Conservation (phyloP, 2,888 invertebrate species). For the Ferrisia virgata region DNA sequence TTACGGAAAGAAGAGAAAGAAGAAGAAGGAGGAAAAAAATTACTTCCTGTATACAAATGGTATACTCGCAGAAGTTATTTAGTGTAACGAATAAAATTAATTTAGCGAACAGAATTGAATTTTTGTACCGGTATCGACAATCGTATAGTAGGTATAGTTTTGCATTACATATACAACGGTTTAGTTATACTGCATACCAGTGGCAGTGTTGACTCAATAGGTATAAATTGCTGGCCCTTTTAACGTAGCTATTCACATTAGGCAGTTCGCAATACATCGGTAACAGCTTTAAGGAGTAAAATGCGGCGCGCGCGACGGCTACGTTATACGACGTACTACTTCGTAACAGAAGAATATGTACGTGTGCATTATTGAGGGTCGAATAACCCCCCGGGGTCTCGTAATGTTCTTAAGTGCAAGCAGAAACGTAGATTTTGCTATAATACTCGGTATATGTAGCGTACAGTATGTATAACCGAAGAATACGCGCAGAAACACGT, state of each 20-base stretch:
- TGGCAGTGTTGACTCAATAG: background rate
- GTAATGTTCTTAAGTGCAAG: constrained; percentile 42
- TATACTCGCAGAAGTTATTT: background rate
- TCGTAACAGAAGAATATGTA: background rate
- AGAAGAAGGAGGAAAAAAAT: no score
- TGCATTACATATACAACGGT: background rate
- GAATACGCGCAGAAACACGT: background rate
- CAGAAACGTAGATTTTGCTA: constrained; percentile 38
- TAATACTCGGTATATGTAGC: background rate
- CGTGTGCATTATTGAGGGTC: constrained; percentile 39
- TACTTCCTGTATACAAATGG: background rate
- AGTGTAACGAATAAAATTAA: background rate
- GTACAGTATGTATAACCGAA: background rate
- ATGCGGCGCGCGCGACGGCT: background rate
- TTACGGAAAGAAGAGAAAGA: no score
- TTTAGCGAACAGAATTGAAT: background rate
- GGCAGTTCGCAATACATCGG: constrained; percentile 38
- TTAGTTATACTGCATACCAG: background rate
- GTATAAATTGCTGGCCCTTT: constrained; percentile 7
- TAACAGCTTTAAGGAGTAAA: constrained; percentile 36
- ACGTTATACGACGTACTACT: no score
- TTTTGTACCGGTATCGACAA: background rate
- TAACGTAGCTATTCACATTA: constrained; percentile 19
- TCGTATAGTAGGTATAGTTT: no score
- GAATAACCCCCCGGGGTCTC: constrained; percentile 42